phyloP scores from a whole-genome alignment of 1,140 invertebrate species.

The Dendroctonus valens region DNA sequence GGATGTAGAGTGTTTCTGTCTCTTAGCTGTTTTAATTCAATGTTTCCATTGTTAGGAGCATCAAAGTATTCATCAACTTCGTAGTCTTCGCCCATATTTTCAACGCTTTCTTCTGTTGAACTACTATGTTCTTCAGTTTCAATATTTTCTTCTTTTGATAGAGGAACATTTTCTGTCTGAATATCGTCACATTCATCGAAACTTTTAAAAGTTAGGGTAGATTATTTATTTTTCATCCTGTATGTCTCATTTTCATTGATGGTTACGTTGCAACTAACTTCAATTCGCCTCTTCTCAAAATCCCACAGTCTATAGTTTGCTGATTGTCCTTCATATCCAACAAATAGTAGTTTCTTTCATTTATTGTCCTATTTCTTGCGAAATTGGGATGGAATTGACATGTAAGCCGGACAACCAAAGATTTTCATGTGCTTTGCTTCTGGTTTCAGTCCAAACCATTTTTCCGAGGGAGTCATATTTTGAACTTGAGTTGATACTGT shows the following conservation, averaged over 20 bases:
- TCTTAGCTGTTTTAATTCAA: neutral
- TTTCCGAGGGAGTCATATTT: constrained; percentile 10
- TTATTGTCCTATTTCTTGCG: too few species aligned
- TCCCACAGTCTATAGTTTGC: too few species aligned
- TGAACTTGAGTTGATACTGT: constrained; percentile 36
- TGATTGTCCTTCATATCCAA: too few species aligned
- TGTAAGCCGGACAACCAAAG: constrained; percentile 43
- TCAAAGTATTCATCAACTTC: constrained; percentile 9
- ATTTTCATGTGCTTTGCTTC: constrained; percentile 32
- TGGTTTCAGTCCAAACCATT: constrained; percentile 37
- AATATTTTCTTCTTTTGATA: constrained; percentile 1
- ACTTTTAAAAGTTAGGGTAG: constrained; percentile 10
- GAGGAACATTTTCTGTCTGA: neutral
- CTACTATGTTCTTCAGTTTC: constrained; percentile 6
- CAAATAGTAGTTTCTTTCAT: too few species aligned
- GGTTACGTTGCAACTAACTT: too few species aligned
- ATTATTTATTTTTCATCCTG: constrained; percentile 12
- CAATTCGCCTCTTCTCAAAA: too few species aligned
- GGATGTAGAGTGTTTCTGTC: neutral
- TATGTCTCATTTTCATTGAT: constrained; percentile 38
- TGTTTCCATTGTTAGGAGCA: constrained; percentile 3
- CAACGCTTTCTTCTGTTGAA: neutral
- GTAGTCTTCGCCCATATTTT: neutral
- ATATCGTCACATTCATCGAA: constrained; percentile 3
- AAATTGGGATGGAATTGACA: constrained; percentile 34